Base-by-base conservation (phyloP, 2,888 invertebrate genomes). In the Nudaria mundana region DNA sequence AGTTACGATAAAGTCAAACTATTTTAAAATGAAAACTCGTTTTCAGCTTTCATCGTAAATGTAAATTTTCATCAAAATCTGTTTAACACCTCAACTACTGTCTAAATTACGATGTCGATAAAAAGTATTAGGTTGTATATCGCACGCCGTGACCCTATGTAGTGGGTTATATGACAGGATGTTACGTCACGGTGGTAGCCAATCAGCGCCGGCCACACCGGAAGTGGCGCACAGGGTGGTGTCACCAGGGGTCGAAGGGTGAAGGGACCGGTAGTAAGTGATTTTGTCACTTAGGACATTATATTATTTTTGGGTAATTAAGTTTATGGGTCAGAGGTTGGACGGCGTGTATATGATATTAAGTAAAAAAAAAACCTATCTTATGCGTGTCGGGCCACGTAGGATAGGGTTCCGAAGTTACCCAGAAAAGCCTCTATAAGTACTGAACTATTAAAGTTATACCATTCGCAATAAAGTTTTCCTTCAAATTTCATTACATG, bases 181-280 rank as follows among this genome's bases (percentile, higher is more conserved):
- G 41, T 44, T 28, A 46, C 57, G 57, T 57, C 50, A 55, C 56
- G 23, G 11, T 25, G 32, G 40, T 37, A 33, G 25, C 58, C 57
- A 57, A 57, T 57, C 56, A 46, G 52, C 44, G 45, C 41, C 42
- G 25, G 25, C 37, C 39, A 41, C 39, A 55, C 57, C 55, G 57
- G 57, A 57, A 50, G 50, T 52, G 50, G 56, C 37, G 40, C 40
- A 56, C 52, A 47, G 58, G 57, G 57, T 57, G 57, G 57, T 51
- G 57, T 48, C 48, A 38, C 58, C 35, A 44, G 40, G 54, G 55
- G 54, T 52, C 39, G 42, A 28, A 44, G 25, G 30, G 24, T 48
- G 41, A 43, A 51, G 44, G 45, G 40, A 51, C 42, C 43, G 47
- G 49, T 46, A 42, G 49, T 54, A 57, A 56, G 54, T 56, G 58